Percentiles rank a stretch among this genome's conserved stretches.
These are phyloP conservation scores for Alaudala cheleensis DNA, from an alignment of 2,113 vertebrate genomes.

Conservation along the genomic window DNA sequence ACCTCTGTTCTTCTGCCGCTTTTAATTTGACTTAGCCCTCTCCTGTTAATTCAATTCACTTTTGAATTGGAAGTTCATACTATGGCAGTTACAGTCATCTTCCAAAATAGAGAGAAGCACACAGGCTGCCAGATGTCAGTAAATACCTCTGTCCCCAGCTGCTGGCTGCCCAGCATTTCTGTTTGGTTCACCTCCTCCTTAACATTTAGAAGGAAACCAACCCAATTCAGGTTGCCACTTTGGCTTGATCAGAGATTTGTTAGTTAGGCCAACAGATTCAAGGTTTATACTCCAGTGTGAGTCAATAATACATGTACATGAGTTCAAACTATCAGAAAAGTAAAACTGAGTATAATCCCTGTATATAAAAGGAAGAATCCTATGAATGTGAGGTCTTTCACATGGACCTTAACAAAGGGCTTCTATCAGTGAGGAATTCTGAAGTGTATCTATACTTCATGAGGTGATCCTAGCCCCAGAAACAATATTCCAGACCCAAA, in stretches of 20 bases:
- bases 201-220: not conserved
- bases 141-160: not conserved
- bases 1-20: not conserved
- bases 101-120: not conserved
- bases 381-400: not conserved
- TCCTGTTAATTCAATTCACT: not conserved
- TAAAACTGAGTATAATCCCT: not conserved
- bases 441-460: not conserved
- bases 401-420: not conserved
- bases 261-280: not conserved
- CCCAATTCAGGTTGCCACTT: not conserved
- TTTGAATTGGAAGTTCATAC: not conserved
- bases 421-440: not conserved
- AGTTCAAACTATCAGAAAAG: not conserved
- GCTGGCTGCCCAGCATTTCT: not conserved
- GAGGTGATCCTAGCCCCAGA: not conserved
- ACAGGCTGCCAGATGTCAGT: not conserved
- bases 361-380: not conserved
- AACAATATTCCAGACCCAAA: not conserved
- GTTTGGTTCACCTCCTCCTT: not conserved
- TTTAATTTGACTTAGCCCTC: not conserved
- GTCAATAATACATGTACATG: fast-evolving
- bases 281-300: not conserved
- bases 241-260: not conserved
- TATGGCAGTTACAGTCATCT: not conserved